These are phyloP conservation scores for Archilochus colubris DNA, from an alignment of 2,113 vertebrate species.

Conservation along the genomic window DNA sequence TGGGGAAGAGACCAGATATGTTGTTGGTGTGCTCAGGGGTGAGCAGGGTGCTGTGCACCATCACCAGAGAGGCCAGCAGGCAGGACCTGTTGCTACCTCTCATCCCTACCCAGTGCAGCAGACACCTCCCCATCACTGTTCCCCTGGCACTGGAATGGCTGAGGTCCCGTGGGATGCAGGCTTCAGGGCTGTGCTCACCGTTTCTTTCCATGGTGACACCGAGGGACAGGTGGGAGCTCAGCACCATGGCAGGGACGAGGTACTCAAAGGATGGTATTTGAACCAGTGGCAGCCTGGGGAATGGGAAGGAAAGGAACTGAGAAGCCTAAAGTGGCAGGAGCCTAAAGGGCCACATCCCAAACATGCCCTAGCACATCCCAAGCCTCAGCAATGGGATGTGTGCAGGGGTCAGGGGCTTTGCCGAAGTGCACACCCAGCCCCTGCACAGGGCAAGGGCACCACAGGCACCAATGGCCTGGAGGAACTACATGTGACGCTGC, in stretches of 20 bases:
- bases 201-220: slow-evolving; percentile 47
- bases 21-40: neutral
- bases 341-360: neutral
- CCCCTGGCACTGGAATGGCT: neutral
- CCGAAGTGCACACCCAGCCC: neutral
- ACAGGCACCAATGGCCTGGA: rapidly evolving
- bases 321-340: neutral
- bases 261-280: slow-evolving; percentile 86
- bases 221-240: slow-evolving; percentile 68
- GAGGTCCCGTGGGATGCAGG: rapidly evolving
- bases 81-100: neutral
- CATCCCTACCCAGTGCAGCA: neutral
- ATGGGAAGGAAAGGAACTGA: neutral
- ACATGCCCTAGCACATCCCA: neutral
- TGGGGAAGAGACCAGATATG: neutral
- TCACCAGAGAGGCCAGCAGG: neutral
- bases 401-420: neutral
- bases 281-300: slow-evolving; percentile 81
- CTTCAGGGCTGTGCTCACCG: slow-evolving; percentile 67
- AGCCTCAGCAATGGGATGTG: neutral
- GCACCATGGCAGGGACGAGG: slow-evolving; percentile 80
- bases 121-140: neutral
- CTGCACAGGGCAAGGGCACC: rapidly evolving
- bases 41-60: neutral
- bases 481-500: neutral